Base-by-base conservation (phyloP, 2,888 invertebrate genomes). In the Cancer borealis region DNA sequence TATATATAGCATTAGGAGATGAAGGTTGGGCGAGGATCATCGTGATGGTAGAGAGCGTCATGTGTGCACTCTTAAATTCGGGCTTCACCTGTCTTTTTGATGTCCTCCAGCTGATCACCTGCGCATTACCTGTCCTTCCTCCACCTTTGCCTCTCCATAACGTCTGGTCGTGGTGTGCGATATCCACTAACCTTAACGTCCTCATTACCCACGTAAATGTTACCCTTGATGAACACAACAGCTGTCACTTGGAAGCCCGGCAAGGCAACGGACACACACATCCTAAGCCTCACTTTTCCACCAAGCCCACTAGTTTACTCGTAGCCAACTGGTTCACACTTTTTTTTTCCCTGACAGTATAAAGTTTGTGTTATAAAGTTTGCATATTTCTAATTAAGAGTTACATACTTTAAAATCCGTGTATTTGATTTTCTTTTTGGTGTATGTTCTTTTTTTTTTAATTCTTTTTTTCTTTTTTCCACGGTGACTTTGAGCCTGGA, bases 311-410 rank as follows among this genome's bases (percentile, higher is more conserved):
- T n/a, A n/a, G n/a, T n/a, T 26, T 73, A 26, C 73, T 73, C 73
- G n/a, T 73, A n/a, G n/a, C 73, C 73, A 73, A 73, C n/a, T 73
- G 73, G 73, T 73, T 73, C 73, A 73, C 8, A 21, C 26, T n/a
- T 8, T 73, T 73, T 73, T 66, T 73, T 73, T n/a, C 73, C 73
- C 73, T 26, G 73, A 26, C 73, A 73, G n/a, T 73, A 73, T 73
- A 73, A 73, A 73, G 73, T 84, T 39, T 17, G 14, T 84, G 39
- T n/a, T 39, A 39, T 84, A 84, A 39, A 84, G 84, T 84, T 84
- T 30, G 30, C 84, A 39, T 84, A 39, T 84, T 84, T 84, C 84
- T 39, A 39, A 84, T 84, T 84, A 84, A 84, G 84, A 84, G 84
- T 84, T 84, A 39, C 39, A 17, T 39, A 84, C 30, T 84, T 84